phyloP scores from a whole-genome alignment of 2,113 vertebrate species.

The Uropsilus gracilis region DNA sequence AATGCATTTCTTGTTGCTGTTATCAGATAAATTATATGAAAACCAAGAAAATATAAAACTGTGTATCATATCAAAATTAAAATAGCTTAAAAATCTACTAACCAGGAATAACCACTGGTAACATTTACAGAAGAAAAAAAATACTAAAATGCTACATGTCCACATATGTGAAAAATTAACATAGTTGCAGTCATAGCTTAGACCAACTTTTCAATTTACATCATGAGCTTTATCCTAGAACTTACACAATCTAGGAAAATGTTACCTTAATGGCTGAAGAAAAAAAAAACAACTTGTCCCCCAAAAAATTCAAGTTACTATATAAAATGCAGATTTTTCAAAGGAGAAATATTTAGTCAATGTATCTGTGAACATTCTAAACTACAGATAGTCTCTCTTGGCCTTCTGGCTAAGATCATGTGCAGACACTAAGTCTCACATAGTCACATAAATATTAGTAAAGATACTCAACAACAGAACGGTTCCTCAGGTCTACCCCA shows the following conservation, averaged over 20 bases:
- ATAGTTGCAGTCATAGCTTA: neutral
- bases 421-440: no score
- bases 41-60: conserved; percentile 6
- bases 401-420: no score
- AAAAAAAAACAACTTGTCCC: neutral
- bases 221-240: conserved; percentile 32
- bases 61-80: neutral
- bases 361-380: neutral
- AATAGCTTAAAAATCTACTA: neutral
- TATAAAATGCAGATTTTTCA: neutral
- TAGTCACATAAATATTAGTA: neutral
- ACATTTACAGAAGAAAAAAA: neutral
- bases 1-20: neutral
- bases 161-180: conserved; percentile 42
- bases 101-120: neutral
- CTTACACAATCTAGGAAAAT: neutral
- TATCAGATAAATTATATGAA: conserved; percentile 4
- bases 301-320: conserved; percentile 40
- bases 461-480: neutral
- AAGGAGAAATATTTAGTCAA: conserved; percentile 45
- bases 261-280: neutral
- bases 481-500: neutral
- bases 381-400: no score
- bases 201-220: neutral
- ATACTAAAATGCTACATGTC: neutral